Base-by-base conservation (phyloP, 2,113 vertebrate genomes). In the Corvus hawaiiensis region DNA sequence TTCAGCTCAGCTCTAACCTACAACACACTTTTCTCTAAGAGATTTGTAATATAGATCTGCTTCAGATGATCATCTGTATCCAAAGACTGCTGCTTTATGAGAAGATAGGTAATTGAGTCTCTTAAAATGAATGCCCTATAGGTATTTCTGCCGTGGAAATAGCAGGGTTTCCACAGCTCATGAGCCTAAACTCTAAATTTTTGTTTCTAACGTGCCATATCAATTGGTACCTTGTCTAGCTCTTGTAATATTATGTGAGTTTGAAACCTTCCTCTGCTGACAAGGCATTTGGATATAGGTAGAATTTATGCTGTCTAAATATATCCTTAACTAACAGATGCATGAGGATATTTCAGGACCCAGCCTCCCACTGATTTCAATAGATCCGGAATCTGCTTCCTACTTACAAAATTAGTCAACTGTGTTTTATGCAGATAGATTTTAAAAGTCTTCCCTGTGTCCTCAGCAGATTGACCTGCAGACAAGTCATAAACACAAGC, bases 291-390 rank as follows among this genome's bases (percentile, higher is more conserved):
- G 44, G 62, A 35, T 69, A 68, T 18, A 94, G 49, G 78, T 90
- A 80, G 78, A 91, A 82, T 3, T 76, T 80, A 41, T 1, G 4
- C 44, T 52, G 10, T 85, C 88, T 95, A 87, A 93, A 82, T 79
- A 68, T 64, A 84, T 41, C 58, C 39, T 61, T n/a, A 61, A 75
- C 41, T 82, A 66, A 26, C 49, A 91, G 71, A 61, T 87, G 54
- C 37, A 37, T 18, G 24, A 91, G n/a, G 67, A 37, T 95, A 90
- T 97, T 94, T 95, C 71, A 83, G 71, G 71, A 93, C 17, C 26
- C 59, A 85, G 43, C 72, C 67, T 94, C 87, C 68, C 61, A 63
- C 79, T 90, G 59, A 76, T 90, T 95, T 88, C 28, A 68, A 44
- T 64, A 84, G 85, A 90, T 85, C 55, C 0, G 1, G 23, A 61